Evolutionary conservation across 2,113 vertebrate genomes (phyloP), one percentile per base, ranked within the genome.

Genomic region (Mionectes macconnelli): DNA sequence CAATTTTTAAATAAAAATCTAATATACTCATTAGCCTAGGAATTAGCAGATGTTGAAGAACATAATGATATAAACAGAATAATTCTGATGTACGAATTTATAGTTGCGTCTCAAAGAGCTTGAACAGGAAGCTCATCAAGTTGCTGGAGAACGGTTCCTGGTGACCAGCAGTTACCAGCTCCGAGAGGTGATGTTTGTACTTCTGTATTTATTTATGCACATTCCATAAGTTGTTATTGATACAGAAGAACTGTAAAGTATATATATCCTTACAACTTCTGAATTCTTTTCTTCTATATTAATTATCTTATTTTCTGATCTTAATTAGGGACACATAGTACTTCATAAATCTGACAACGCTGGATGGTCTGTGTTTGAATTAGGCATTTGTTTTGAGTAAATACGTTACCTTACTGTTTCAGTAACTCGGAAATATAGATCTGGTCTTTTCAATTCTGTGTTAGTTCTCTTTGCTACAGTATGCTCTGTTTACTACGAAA

Each of bases 81-180:
- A 79, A 90, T 91, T 89, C 39, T 31, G 39, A 50, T 94, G 35
- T 93, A 23, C 79, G 77, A 8, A 72, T 78, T 76, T 96, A 52
- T 89, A 99, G 99, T 59, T 97, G 63, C 98, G 97, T 81, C 97
- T 99, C 90, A 99, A 98, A 72, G 98, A 99, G 72, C 88, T 99
- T 94, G 99, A 99, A 82, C 97, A 98, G 69, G 98, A 99, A 77
- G 99, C 99, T 87, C 98, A 99, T 66, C 96, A 92, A 96, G 98
- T 97, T 53, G 98, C 99, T 84, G 99, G 99, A 89, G 98, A 99
- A 66, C 97, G 30, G 72, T 99, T 99, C 97, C 98, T 99, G 77
- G 74, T 99, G 93, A 98, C 98, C 63, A 99, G 99, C 96, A 99
- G 89, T 86, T 97, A 92, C 84, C 99, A 99, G n/a, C 98, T 99